These are phyloP conservation scores for Laticauda colubrina DNA, from an alignment of 2,113 vertebrate species.

Conservation along the genomic window DNA sequence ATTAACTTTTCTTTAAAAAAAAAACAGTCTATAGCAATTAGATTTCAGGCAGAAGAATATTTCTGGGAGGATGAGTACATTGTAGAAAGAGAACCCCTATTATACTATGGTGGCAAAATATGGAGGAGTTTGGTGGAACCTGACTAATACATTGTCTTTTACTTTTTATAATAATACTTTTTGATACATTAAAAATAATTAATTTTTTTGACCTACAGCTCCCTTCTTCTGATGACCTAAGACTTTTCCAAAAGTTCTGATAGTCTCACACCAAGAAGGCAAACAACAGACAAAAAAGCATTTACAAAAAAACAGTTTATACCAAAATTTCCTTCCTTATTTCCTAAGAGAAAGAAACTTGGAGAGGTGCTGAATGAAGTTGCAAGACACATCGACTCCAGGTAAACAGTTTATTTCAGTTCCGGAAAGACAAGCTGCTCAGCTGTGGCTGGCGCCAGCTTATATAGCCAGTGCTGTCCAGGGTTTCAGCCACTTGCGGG, in stretches of 20 bases:
- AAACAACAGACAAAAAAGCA: not conserved
- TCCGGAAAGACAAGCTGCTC: too few relatives aligned
- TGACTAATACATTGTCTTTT: not conserved
- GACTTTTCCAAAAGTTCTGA: not conserved
- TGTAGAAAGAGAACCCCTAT: not conserved
- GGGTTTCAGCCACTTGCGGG: too few relatives aligned
- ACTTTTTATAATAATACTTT: too few relatives aligned
- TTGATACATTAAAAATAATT: not conserved
- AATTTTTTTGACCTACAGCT: not conserved
- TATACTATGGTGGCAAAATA: not conserved
- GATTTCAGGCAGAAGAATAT: slow-evolving; percentile 17
- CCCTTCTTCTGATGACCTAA: not conserved
- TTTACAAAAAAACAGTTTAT: not conserved
- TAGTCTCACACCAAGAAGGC: not conserved
- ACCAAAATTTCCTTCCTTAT: not conserved
- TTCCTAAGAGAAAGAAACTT: not conserved
- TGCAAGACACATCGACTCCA: too few relatives aligned
- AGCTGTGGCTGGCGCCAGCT: too few relatives aligned
- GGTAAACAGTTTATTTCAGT: too few relatives aligned
- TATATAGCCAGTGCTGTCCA: too few relatives aligned
- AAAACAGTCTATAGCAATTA: slow-evolving; percentile 45
- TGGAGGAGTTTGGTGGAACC: not conserved
- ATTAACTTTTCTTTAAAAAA: slow-evolving; percentile 51
- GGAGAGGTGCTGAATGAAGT: not conserved
- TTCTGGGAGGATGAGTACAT: not conserved